Base-by-base conservation (phyloP, 2,797 vertebrate species). In the Ptychadena robeensis region DNA sequence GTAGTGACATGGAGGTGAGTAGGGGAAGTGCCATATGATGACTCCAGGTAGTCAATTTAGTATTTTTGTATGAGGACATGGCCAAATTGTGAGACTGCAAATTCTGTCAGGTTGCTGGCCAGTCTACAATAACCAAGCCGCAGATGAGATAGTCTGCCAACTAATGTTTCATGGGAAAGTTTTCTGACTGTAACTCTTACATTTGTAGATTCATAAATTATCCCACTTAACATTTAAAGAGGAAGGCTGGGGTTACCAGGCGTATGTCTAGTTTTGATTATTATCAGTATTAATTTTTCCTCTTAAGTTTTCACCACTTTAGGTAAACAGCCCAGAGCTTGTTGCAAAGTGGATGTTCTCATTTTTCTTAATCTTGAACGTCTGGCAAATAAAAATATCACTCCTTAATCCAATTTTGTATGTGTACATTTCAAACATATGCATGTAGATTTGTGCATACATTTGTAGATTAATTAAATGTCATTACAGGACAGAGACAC, bases 111-210 rank as follows among this genome's bases (percentile, higher is more conserved):
- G 27, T 53, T 27, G 9, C n/a, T 37, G 35, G 8, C 35, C 28
- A 74, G 11, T 27, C 31, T 57, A 53, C 5, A 79, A 11, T 15
- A 57, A 22, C 44, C 11, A 30, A 22, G 28, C 25, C 31, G 30
- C n/a, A 80, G 35, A 14, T 40, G 25, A 28, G 68, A 11, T n/a
- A 67, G 77, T 59, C 63, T 82, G 73, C 73, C 44, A 64, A 3
- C 61, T 81, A 88, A 75, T 89, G 88, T 86, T 87, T 12, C 25
- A 73, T 85, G 77, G 72, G 79, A 74, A 85, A 82, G 57, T 79
- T 87, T 87, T 64, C 82, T 86, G 68, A 38, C 1, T 34, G 31
- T 5, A 2, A 28, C 66, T 73, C 28, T 73, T 28, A n/a, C 1
- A 72, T 57, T 66, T 83, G 74, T 57, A 79, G 72, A 25, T 59